Conservation (phyloP, 2,797 vertebrate species). For the Malacoctenus gilli region DNA sequence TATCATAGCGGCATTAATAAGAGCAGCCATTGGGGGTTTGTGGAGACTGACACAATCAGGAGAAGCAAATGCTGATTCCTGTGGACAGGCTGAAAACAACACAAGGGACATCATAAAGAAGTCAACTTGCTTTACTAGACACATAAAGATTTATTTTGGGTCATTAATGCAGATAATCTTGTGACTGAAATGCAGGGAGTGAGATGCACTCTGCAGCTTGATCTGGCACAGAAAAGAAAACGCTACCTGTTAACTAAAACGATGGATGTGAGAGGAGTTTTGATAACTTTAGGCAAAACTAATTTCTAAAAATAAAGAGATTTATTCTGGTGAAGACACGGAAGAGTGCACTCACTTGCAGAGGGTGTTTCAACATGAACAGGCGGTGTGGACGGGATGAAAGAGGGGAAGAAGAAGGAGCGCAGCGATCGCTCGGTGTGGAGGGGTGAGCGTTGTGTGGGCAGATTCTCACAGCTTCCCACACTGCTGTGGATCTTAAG, state of each 20-base stretch:
- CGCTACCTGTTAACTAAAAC: slow-evolving; percentile 22
- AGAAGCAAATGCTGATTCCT: no score
- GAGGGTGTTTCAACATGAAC: slow-evolving; percentile 92
- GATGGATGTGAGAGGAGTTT: neutral
- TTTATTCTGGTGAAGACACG: no score
- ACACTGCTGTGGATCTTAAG: slow-evolving; percentile 97
- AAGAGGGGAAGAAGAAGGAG: slow-evolving; percentile 95
- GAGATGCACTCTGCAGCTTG: neutral
- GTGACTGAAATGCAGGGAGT: neutral
- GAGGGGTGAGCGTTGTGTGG: slow-evolving; percentile 92
- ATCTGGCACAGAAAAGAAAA: slow-evolving; percentile 22
- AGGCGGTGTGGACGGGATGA: slow-evolving; percentile 95
- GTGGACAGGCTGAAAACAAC: neutral
- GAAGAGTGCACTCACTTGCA: slow-evolving; percentile 90
- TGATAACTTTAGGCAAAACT: slow-evolving; percentile 8
- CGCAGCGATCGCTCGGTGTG: slow-evolving; percentile 91
- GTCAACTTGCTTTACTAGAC: no score
- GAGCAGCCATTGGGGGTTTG: neutral
- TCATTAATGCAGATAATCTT: slow-evolving; percentile 1
- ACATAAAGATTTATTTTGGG: neutral
- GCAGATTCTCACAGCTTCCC: slow-evolving; percentile 98
- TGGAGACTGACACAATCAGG: no score
- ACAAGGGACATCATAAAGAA: no score
- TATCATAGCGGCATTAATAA: slow-evolving; percentile 42
- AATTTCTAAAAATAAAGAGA: slow-evolving; percentile 4